Base-by-base conservation (phyloP, 2,797 vertebrate species). In the Clarias pachynema region DNA sequence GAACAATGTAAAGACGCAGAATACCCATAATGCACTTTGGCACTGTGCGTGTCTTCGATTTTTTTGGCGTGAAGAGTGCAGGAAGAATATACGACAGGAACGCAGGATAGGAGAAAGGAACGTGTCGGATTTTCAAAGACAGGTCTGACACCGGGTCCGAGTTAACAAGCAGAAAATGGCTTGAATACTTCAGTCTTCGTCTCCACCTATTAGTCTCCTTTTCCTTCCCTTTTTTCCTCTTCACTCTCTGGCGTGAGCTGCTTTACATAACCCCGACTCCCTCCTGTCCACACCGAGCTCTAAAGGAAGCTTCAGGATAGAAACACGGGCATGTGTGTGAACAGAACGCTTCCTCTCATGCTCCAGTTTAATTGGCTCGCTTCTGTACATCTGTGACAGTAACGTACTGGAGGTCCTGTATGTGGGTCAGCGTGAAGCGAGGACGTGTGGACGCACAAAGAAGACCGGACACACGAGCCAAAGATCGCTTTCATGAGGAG, bases 131-230 rank as follows among this genome's bases (percentile, higher is more conserved):
- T 40, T n/a, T 40, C 31, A 79, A 1, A 44, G 24, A 63, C 34
- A 44, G 22, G 14, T 63, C 22, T 63, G 77, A 63, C 24, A 63
- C 31, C 26, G 24, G 77, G 59, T 79, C 8, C 18, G 34, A 7
- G 77, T 62, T 79, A 79, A 79, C 59, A 63, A 63, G 77, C 59
- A 63, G 57, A 63, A 79, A 63, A 79, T 79, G 34, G 59, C 24
- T 26, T 44, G 2, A 63, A 63, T 3, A 9, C 34, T 79, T 44
- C 57, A 37, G 22, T 40, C 20, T 37, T 24, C 0, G 31, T 79
- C 59, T 62, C 31, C 59, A 40, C 59, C 59, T 44, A 79, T 79
- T 79, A 63, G 34, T 63, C 59, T 18, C 24, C 74, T 29, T 24
- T 37, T 20, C 53, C 24, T 34, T 34, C n/a, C 31, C 26, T 37